Conservation (phyloP, 2,797 vertebrate species). For the Neosalanx taihuensis region DNA sequence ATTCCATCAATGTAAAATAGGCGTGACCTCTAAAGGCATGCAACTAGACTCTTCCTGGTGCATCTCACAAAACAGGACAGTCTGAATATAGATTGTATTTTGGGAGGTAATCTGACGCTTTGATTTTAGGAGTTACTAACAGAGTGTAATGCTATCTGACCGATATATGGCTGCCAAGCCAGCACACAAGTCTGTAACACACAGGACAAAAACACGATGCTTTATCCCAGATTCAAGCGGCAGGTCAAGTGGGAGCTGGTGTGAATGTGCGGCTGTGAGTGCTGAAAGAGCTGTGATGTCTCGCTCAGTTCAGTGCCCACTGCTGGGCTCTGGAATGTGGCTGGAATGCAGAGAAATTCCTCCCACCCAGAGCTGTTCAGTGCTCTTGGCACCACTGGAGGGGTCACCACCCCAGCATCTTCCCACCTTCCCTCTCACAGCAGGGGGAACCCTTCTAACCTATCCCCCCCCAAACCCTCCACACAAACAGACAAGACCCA, state of each 20-base stretch:
- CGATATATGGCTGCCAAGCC: neutral
- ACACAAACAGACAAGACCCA: neutral
- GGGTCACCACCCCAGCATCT: slow-evolving; percentile 6
- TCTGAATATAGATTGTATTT: slow-evolving; percentile 23
- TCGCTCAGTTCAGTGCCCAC: slow-evolving; percentile 14
- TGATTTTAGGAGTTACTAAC: slow-evolving; percentile 15
- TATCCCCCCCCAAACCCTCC: neutral
- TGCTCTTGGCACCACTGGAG: slow-evolving; percentile 24
- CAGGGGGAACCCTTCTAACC: slow-evolving; percentile 23
- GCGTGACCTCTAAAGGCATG: neutral
- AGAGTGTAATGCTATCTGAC: slow-evolving; percentile 15
- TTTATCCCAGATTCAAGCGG: neutral
- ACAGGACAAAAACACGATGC: neutral
- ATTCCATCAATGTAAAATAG: neutral
- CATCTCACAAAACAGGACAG: slow-evolving; percentile 10
- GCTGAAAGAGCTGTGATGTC: slow-evolving; percentile 9
- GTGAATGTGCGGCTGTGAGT: slow-evolving; percentile 8
- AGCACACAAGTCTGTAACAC: neutral
- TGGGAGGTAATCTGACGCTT: slow-evolving; percentile 27
- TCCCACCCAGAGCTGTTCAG: slow-evolving; percentile 30
- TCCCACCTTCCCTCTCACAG: slow-evolving; percentile 27
- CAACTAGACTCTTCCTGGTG: neutral
- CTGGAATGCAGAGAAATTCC: slow-evolving; percentile 56
- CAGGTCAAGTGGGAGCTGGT: slow-evolving; percentile 6
- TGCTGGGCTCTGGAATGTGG: slow-evolving; percentile 44